phyloP scores from a whole-genome alignment of 2,888 invertebrate species.

The Cremastobaeus sp. region DNA sequence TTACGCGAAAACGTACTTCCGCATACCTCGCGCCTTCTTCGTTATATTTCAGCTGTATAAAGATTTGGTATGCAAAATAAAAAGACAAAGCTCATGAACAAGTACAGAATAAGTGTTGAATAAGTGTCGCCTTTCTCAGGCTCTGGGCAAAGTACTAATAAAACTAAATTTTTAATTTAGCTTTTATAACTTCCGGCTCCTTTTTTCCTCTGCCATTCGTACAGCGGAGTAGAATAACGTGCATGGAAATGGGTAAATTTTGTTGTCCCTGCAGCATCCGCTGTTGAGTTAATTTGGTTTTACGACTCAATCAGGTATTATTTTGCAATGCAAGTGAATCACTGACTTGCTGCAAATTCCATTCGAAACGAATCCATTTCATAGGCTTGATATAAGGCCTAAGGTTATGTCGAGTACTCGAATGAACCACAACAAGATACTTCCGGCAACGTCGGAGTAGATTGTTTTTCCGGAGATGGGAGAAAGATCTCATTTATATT shows the following conservation, averaged over 20 bases:
- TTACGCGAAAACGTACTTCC: constrained; percentile 67
- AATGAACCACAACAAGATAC: constrained; percentile 63
- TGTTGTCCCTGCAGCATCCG: no score
- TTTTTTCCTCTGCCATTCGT: neutral
- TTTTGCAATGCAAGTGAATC: neutral
- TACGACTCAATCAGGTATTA: neutral
- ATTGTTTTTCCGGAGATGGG: constrained; percentile 55
- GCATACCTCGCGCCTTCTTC: constrained; percentile 61
- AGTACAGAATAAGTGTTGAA: constrained; percentile 28
- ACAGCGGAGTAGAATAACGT: no score
- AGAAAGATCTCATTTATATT: constrained; percentile 2
- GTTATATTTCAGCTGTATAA: constrained; percentile 42
- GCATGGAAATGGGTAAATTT: no score
- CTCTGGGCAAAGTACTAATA: neutral
- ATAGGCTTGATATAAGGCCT: constrained; percentile 49
- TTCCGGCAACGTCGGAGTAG: constrained; percentile 58
- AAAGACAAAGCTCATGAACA: constrained; percentile 35
- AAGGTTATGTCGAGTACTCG: constrained; percentile 50
- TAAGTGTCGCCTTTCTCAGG: neutral
- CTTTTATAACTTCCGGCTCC: neutral
- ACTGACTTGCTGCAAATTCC: constrained; percentile 9
- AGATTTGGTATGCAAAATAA: constrained; percentile 36
- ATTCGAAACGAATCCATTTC: constrained; percentile 26
- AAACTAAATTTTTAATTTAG: constrained; percentile 2
- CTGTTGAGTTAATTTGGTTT: constrained; percentile 3